These are phyloP conservation scores for Enteromius trimaculatus DNA, from an alignment of 2,797 vertebrate genomes.

Conservation along the genomic window DNA sequence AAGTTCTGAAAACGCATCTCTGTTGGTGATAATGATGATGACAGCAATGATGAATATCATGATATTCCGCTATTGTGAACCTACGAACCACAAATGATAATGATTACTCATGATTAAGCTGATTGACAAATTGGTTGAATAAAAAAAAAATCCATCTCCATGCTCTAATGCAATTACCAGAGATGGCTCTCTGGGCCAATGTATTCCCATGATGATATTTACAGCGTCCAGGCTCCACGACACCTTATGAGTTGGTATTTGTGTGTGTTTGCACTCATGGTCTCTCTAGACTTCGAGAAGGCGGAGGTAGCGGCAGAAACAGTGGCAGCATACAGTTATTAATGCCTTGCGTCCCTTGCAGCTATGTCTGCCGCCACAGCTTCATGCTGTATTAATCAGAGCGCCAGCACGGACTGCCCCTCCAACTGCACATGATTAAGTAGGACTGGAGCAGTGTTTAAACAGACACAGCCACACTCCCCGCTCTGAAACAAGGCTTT, in stretches of 20 bases:
- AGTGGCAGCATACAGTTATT: constrained; percentile 59
- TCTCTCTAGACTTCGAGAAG: constrained; percentile 41
- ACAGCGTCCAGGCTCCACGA: constrained; percentile 12
- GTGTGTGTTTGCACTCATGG: constrained; percentile 33
- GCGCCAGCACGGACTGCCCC: constrained; percentile 50
- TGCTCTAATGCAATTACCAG: background rate
- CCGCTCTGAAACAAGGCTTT: constrained; percentile 62
- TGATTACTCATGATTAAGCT: constrained; percentile 12
- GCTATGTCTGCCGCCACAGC: constrained; percentile 59
- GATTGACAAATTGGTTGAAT: constrained; percentile 12
- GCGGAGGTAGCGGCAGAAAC: constrained; percentile 49
- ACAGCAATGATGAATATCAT: background rate
- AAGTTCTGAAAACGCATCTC: background rate
- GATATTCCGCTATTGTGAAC: background rate
- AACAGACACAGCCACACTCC: constrained; percentile 59
- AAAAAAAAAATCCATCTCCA: background rate
- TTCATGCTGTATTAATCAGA: constrained; percentile 62
- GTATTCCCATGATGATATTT: constrained; percentile 7
- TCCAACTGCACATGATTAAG: constrained; percentile 56
- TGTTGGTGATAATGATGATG: background rate
- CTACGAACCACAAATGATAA: background rate
- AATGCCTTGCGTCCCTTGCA: constrained; percentile 55
- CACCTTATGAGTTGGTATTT: constrained; percentile 24
- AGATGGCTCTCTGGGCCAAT: background rate
- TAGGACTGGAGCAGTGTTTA: constrained; percentile 55